Conservation (phyloP, 2,797 vertebrate genomes). For the Sebastes cheni region DNA sequence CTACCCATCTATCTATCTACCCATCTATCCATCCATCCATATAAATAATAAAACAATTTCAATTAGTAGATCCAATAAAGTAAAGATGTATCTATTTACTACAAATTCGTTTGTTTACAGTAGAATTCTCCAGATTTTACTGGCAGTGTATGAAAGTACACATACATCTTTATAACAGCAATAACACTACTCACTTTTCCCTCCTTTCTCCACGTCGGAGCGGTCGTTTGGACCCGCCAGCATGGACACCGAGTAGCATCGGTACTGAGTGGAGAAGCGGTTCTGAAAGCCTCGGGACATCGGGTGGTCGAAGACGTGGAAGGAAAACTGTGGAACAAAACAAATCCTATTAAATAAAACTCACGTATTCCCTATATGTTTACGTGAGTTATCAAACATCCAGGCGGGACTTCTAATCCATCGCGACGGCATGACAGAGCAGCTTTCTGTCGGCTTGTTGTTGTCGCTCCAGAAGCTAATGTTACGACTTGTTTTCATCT, state of each 20-base stretch:
- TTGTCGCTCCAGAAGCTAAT: slow-evolving; percentile 14
- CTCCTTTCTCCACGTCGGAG: slow-evolving; percentile 99
- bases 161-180: neutral
- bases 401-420: neutral
- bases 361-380: accelerated
- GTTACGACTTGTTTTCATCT: neutral
- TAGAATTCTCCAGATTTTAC: neutral
- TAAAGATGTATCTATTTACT: neutral
- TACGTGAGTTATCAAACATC: accelerated
- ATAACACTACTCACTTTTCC: slow-evolving; percentile 88
- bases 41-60: too few relatives aligned
- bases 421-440: slow-evolving; percentile 58
- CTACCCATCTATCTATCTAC: accelerated
- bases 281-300: slow-evolving; percentile 95
- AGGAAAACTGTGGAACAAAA: slow-evolving; percentile 78
- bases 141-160: neutral
- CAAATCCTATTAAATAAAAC: neutral
- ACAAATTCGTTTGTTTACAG: neutral
- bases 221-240: slow-evolving; percentile 97
- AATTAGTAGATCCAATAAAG: neutral
- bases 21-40: too few relatives aligned
- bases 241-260: slow-evolving; percentile 99
- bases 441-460: slow-evolving; percentile 58
- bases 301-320: slow-evolving; percentile 89
- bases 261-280: slow-evolving; percentile 98